Base-by-base conservation (phyloP, 1,140 invertebrate species). In the Camponotus floridanus region DNA sequence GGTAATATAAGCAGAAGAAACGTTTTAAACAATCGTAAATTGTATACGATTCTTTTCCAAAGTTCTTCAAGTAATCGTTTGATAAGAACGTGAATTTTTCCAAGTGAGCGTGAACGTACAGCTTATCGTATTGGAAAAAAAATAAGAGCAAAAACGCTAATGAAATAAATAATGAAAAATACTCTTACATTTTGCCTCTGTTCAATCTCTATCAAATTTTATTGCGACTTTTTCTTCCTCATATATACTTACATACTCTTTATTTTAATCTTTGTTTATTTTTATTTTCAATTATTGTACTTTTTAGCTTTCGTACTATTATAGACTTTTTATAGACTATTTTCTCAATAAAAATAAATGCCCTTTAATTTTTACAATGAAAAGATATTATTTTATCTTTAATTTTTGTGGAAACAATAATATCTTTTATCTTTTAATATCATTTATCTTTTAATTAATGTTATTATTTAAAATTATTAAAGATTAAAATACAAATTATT, bases 111-210 rank as follows among this genome's bases (percentile, higher is more conserved):
- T 45, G 42, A 45, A 45, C 8, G 11, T 59, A 36, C 26, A 61
- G 36, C 39, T 81, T 73, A 81, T 81, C 67, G 67, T 21, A 67
- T 81, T 31, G 18, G 26, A 59, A 26, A 61, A 73, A 81, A 71
- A 81, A 1, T 26, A 26, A 26, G 1, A 26, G 39, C 78, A 59
- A 71, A 26, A 26, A 1, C 26, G 21, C 9, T 18, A 48, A 80
- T 57, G 57, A 80, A 81, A 81, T 42, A 26, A 26, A 81, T 81
- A 81, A 55, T 33, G 26, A 73, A 59, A 81, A 73, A 81, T 57
- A 51, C 13, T 81, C 7, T n/a, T 26, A 39, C 26, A 45, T 73
- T 71, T 26, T 39, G 18, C 18, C 51, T 71, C 3, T 71, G 39
- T 31, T n/a, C n/a, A n/a, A n/a, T n/a, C n/a, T n/a, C n/a, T 81